Conservation (phyloP, 35 echinoderm and acorn worm species). For the Ophioderma brevispina region DNA sequence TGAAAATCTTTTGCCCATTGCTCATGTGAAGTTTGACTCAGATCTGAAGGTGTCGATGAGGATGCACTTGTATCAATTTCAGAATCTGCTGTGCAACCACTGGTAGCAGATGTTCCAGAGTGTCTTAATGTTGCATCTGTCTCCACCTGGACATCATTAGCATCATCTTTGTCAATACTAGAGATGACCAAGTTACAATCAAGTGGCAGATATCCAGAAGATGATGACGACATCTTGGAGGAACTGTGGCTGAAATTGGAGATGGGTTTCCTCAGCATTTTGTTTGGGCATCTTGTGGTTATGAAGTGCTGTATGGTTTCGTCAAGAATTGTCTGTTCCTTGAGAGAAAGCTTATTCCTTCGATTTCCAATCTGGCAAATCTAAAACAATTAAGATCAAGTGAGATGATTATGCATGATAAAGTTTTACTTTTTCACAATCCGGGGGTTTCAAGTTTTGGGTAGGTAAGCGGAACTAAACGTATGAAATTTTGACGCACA, state of each 20-base stretch:
- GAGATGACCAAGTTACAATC: background rate
- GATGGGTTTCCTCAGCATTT: background rate
- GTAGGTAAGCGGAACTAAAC: too few species aligned
- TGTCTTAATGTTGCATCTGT: too few species aligned
- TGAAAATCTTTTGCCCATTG: slow-evolving; percentile 64
- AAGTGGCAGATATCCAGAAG: too few species aligned
- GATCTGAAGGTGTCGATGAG: background rate
- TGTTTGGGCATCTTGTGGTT: background rate
- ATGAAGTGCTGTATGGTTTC: slow-evolving; percentile 19
- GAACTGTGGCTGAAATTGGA: background rate
- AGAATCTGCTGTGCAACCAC: background rate
- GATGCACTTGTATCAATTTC: too few species aligned
- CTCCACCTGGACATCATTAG: background rate
- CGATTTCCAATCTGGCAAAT: background rate
- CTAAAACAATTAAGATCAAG: background rate
- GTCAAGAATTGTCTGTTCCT: slow-evolving; percentile 11
- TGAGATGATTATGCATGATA: too few species aligned
- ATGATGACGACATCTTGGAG: background rate
- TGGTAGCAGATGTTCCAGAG: too few species aligned
- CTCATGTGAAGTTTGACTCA: background rate
- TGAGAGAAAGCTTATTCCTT: background rate
- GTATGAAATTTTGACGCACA: too few species aligned
- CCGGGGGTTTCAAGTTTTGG: too few species aligned
- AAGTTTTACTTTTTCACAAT: too few species aligned
- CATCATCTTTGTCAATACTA: background rate